Evolutionary conservation across 1,140 invertebrate genomes (phyloP).

Genomic region (Hyposmocoma kahamanoa): DNA sequence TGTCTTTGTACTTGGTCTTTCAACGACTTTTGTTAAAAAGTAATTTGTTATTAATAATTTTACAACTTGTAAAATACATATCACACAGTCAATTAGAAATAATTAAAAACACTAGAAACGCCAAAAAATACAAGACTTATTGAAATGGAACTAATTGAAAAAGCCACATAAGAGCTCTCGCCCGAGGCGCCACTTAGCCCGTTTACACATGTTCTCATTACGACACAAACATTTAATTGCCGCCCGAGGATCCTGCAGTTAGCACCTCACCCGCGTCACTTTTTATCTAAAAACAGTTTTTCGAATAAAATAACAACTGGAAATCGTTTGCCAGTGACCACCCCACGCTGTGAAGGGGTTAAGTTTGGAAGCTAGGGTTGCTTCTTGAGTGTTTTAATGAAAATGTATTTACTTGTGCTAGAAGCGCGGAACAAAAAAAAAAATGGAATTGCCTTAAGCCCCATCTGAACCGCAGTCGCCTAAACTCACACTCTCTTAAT

Average conservation of each 20-base stretch:
- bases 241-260: slow-evolving; percentile 27
- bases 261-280: slow-evolving; percentile 38
- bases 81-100: too few relatives aligned
- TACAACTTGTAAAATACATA: too few relatives aligned
- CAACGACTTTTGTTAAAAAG: too few relatives aligned
- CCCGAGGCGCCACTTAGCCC: slow-evolving; percentile 40
- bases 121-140: too few relatives aligned
- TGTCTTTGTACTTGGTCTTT: too few relatives aligned
- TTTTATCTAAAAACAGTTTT: slow-evolving; percentile 31
- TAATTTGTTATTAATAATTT: too few relatives aligned
- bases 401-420: too few relatives aligned
- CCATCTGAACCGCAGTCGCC: background rate
- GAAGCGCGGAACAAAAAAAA: background rate
- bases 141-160: too few relatives aligned
- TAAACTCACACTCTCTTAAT: background rate
- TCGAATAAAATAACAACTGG: slow-evolving; percentile 19
- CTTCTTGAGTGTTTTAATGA: too few relatives aligned
- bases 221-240: slow-evolving; percentile 35
- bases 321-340: slow-evolving; percentile 28
- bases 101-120: too few relatives aligned
- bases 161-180: slow-evolving; percentile 17
- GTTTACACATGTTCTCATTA: slow-evolving; percentile 42
- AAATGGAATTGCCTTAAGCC: background rate
- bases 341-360: slow-evolving; percentile 20
- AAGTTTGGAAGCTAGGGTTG: background rate